Evolutionary conservation across 1,140 invertebrate species (phyloP).

Genomic region (Drosophila persimilis): DNA sequence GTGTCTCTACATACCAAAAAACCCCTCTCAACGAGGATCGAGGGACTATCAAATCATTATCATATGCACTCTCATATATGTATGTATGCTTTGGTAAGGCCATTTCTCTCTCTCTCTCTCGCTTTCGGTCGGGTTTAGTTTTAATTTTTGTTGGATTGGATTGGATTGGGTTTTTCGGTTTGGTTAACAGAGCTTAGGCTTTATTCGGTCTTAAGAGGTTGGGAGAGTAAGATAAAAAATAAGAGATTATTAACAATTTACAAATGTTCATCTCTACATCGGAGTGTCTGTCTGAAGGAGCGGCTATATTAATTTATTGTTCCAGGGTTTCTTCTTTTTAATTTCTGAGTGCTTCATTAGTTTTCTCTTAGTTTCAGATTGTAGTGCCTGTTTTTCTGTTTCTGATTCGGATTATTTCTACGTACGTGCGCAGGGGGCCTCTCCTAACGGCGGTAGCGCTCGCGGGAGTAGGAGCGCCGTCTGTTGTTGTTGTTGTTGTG

Average conservation of each 20-base stretch:
- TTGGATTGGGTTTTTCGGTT: constrained; percentile 10
- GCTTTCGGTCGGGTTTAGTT: constrained; percentile 21
- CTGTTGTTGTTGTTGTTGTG: constrained; percentile 37
- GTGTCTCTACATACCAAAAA: constrained; percentile 27
- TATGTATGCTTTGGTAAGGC: constrained; percentile 3
- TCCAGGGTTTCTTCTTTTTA: constrained; percentile 28
- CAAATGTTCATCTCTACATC: constrained; percentile 45
- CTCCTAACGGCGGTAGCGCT: constrained; percentile 73
- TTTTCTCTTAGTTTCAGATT: constrained; percentile 15
- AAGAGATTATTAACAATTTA: constrained; percentile 61
- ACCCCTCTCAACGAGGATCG: constrained; percentile 7
- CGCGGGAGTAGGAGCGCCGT: constrained; percentile 71
- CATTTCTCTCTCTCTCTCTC: neutral
- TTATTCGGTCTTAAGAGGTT: constrained; percentile 29
- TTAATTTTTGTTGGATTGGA: constrained; percentile 30
- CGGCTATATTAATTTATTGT: constrained; percentile 14
- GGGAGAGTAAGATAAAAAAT: constrained; percentile 56
- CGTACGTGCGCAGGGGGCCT: constrained; percentile 63
- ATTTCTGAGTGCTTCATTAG: constrained; percentile 39
- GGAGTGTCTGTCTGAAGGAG: constrained; percentile 16
- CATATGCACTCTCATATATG: no score
- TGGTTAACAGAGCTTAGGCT: constrained; percentile 42
- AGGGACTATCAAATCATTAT: constrained; percentile 23
- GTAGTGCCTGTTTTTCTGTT: constrained; percentile 43
- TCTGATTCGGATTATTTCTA: constrained; percentile 63